Evolutionary conservation across 1,140 invertebrate species (phyloP), one percentile per base, ranked within the genome.

Genomic region (Conopomorpha cramerella): DNA sequence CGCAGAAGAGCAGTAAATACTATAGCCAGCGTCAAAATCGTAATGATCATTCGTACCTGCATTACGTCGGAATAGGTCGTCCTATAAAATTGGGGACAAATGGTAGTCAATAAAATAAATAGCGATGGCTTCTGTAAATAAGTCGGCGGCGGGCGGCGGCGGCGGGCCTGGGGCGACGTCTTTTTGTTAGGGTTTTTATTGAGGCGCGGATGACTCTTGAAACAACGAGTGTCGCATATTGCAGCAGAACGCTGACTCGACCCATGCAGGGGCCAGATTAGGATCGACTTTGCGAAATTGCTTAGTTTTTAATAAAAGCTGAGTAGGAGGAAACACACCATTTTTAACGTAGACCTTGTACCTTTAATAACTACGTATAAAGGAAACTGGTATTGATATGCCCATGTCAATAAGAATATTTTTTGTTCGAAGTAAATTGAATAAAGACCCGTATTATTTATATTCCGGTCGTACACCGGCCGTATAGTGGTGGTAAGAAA

Each of bases 91-190:
- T 72, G 65, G 67, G 60, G 53, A 46, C 58, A 72, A 76, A 76
- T 65, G 71, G 66, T 60, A 71, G 71, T 72, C 71, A 76, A 76
- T 72, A 76, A 76, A 76, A 76, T 76, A 76, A 76, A 76, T 76
- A 74, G 71, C 71, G 48, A 62, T 56, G 64, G 63, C 66, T 71
- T 68, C 71, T 72, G 71, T 72, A 76, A 76, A 76, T 76, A 76
- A 76, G 65, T 70, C 57, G 66, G 48, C 62, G 57, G 47, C 45
- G 36, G 19, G 19, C 19, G 19, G 10, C 4, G 19, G 10, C 17
- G 27, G 16, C 16, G 46, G 51, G 54, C 52, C 57, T 61, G 57
- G 61, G 58, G 70, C 66, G 67, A 64, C 65, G 65, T 68, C 68
- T 63, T 63, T 45, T 64, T 72, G n/a, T n/a, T n/a, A n/a, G n/a